Percentiles rank a stretch among this genome's conserved stretches.
phyloP scores from a whole-genome alignment of 2,888 invertebrate genomes.

The Chrysomela aeneicollis region DNA sequence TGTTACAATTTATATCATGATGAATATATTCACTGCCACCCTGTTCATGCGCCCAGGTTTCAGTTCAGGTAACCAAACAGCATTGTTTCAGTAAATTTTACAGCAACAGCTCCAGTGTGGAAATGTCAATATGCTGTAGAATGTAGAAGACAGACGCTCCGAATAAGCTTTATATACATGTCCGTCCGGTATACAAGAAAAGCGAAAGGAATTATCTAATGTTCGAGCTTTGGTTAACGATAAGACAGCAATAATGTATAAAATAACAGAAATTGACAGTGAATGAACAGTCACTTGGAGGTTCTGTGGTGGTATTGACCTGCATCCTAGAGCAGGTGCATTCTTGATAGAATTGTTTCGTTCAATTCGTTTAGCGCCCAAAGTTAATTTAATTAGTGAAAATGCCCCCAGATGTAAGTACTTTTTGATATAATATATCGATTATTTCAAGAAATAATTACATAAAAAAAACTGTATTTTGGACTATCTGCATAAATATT shows the following conservation, averaged over 20 bases:
- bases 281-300: conserved; percentile 6
- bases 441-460: no score
- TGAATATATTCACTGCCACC: not conserved
- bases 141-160: not conserved
- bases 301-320: not conserved
- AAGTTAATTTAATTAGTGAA: not conserved
- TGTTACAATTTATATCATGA: no score
- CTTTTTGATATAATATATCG: no score
- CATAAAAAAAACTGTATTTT: no score
- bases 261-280: conserved; percentile 17
- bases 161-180: not conserved
- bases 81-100: no score
- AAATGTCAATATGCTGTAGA: not conserved
- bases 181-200: conserved; percentile 18
- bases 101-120: not conserved
- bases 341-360: not conserved
- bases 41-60: not conserved
- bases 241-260: conserved; percentile 18
- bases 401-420: conserved; percentile 32
- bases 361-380: not conserved
- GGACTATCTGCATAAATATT: no score
- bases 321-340: not conserved
- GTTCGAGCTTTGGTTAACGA: conserved; percentile 14
- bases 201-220: conserved; percentile 25
- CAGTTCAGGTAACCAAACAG: no score